phyloP scores from a whole-genome alignment of 2,888 invertebrate genomes.

The Linnaemya tessellans region DNA sequence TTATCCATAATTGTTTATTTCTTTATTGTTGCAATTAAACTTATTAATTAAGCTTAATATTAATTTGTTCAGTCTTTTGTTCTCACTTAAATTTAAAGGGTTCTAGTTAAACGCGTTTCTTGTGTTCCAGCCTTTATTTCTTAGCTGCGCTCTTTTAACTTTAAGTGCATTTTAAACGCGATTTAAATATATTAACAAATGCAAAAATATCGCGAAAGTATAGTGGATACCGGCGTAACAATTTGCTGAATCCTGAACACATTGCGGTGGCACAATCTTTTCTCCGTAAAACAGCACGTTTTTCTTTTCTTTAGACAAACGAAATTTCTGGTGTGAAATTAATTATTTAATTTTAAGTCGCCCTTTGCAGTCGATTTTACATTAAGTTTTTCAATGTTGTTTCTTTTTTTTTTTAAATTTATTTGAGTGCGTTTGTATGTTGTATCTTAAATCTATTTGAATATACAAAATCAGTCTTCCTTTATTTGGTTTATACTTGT shows the following conservation, averaged over 20 bases:
- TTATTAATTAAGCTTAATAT: constrained; percentile 37
- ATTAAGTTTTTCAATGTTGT: constrained; percentile 28
- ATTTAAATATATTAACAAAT: constrained; percentile 82
- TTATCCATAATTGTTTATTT: constrained; percentile 35
- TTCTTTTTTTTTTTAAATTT: neutral
- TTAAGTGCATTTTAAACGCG: constrained; percentile 79
- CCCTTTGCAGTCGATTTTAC: neutral
- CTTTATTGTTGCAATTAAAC: constrained; percentile 13
- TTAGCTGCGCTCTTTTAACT: constrained; percentile 50
- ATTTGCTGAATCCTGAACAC: constrained; percentile 79
- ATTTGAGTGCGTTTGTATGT: neutral
- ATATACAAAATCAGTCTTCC: constrained; percentile 69
- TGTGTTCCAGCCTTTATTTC: constrained; percentile 24
- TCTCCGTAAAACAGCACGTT: constrained; percentile 26
- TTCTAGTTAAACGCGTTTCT: constrained; percentile 9
- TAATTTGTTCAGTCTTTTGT: constrained; percentile 74
- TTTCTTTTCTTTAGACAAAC: neutral
- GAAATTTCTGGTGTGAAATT: neutral
- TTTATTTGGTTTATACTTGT: constrained; percentile 72
- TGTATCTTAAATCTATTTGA: constrained; percentile 69
- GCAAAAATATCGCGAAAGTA: constrained; percentile 82
- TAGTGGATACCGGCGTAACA: constrained; percentile 78
- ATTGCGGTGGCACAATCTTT: constrained; percentile 75
- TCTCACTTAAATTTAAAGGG: constrained; percentile 59
- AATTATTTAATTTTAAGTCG: neutral